Percentiles rank a stretch among this genome's conserved stretches.
phyloP scores from a whole-genome alignment of 2,797 vertebrate genomes.

The Onychomys leucogaster region DNA sequence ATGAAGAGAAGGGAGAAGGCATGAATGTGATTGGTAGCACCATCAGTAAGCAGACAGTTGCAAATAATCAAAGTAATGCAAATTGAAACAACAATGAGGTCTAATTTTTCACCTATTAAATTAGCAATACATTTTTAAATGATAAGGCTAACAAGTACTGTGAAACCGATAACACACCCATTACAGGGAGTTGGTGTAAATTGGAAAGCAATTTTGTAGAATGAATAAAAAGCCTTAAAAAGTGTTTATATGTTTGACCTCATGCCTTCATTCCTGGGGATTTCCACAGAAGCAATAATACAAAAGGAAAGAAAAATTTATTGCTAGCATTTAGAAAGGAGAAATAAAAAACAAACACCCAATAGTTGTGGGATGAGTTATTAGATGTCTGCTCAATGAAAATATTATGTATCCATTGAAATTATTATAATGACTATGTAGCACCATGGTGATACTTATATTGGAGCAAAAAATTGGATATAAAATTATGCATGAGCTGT shows the following conservation, averaged over 20 bases:
- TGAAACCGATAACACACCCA: slow-evolving; percentile 66
- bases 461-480: slow-evolving; percentile 52
- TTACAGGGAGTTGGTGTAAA: slow-evolving; percentile 70
- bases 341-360: neutral
- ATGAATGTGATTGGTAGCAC: neutral
- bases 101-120: slow-evolving; percentile 81
- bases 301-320: slow-evolving; percentile 64
- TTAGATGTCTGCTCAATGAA: slow-evolving; percentile 49
- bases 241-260: slow-evolving; percentile 63
- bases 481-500: slow-evolving; percentile 72
- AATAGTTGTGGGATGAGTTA: slow-evolving; percentile 35
- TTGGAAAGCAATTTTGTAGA: slow-evolving; percentile 69
- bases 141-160: slow-evolving; percentile 48
- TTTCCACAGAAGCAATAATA: slow-evolving; percentile 58
- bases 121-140: slow-evolving; percentile 79
- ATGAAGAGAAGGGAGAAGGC: neutral
- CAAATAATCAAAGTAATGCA: slow-evolving; percentile 74
- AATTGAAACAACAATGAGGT: slow-evolving; percentile 77
- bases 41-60: slow-evolving; percentile 27
- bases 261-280: slow-evolving; percentile 61
- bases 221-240: slow-evolving; percentile 77
- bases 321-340: slow-evolving; percentile 50
- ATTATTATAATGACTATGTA: slow-evolving; percentile 60
- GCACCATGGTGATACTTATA: slow-evolving; percentile 59
- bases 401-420: slow-evolving; percentile 74